A percentile compares a stretch with the other conserved stretches of the same genome.
phyloP scores from a whole-genome alignment of 92 coral and sea anemone species.

The Parazoanthus darwini region DNA sequence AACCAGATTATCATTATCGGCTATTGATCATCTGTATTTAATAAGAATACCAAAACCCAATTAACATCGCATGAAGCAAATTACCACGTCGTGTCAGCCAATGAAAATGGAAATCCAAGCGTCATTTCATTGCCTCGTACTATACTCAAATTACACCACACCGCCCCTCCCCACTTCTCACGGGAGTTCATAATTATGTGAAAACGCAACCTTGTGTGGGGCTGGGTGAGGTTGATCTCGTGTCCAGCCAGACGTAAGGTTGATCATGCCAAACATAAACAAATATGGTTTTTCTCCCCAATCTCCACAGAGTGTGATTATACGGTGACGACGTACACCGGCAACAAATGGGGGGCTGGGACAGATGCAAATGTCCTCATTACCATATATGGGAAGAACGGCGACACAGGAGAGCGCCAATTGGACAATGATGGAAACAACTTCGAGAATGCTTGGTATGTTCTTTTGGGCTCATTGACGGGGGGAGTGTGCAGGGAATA shows the following conservation, averaged over 20 bases:
- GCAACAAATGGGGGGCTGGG: conserved; percentile 78
- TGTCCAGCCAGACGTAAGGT: not conserved
- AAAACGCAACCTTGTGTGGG: no score
- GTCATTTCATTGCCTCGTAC: no score
- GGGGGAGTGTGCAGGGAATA: not conserved
- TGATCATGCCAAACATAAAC: not conserved
- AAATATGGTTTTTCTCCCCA: not conserved
- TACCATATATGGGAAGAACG: conserved; percentile 86
- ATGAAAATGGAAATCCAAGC: no score
- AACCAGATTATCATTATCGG: no score
- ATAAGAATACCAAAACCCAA: no score
- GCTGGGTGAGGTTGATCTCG: no score
- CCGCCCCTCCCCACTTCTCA: no score
- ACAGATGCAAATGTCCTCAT: conserved; percentile 86
- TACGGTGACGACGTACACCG: conserved; percentile 77
- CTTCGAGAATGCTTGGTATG: conserved; percentile 60
- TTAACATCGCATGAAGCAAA: no score
- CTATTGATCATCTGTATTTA: no score
- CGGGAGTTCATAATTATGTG: no score
- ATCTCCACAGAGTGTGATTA: conserved; percentile 41
- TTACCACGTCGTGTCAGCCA: no score
- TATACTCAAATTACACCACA: no score
- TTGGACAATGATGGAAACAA: conserved; percentile 80
- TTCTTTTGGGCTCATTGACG: not conserved
- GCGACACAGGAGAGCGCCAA: conserved; percentile 70